Evolutionary conservation across 2,888 invertebrate species (phyloP).

Genomic region (Aricia artaxerxes): DNA sequence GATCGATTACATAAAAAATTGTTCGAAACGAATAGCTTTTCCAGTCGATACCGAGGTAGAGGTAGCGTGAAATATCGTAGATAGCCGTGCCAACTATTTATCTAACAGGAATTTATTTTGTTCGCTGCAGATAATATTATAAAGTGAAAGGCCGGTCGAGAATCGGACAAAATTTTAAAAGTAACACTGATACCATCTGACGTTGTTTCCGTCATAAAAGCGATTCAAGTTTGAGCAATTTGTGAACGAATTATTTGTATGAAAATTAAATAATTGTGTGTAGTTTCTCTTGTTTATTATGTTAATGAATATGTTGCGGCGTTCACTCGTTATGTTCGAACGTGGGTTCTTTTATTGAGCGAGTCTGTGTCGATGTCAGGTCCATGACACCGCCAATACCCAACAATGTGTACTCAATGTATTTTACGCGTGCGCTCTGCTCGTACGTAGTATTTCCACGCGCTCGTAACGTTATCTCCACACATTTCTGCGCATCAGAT

Average conservation of each 20-base stretch:
- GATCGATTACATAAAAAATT: background rate
- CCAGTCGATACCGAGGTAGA: background rate
- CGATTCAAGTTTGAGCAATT: background rate
- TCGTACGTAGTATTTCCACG: background rate
- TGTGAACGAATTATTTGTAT: constrained; percentile 5
- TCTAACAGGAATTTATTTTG: background rate
- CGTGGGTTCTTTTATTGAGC: background rate
- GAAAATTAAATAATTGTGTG: background rate
- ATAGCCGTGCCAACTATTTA: constrained; percentile 6
- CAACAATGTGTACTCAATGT: background rate
- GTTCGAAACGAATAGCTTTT: background rate
- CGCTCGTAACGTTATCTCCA: background rate
- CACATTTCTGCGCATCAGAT: constrained; percentile 1
- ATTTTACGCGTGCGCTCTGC: background rate
- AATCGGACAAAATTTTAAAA: constrained; percentile 21
- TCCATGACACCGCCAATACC: constrained; percentile 1
- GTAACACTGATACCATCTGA: constrained; percentile 24
- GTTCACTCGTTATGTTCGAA: background rate
- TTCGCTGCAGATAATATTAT: constrained; percentile 2
- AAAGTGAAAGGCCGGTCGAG: constrained; percentile 14
- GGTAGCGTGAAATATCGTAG: constrained; percentile 7
- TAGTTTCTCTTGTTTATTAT: constrained; percentile 24
- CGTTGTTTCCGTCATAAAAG: background rate
- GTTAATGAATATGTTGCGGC: constrained; percentile 5
- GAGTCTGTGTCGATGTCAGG: background rate